Percentiles rank a stretch among this genome's conserved stretches.
Evolutionary conservation across 1,140 invertebrate species (phyloP).

Genomic region (Saxidomus purpurata): DNA sequence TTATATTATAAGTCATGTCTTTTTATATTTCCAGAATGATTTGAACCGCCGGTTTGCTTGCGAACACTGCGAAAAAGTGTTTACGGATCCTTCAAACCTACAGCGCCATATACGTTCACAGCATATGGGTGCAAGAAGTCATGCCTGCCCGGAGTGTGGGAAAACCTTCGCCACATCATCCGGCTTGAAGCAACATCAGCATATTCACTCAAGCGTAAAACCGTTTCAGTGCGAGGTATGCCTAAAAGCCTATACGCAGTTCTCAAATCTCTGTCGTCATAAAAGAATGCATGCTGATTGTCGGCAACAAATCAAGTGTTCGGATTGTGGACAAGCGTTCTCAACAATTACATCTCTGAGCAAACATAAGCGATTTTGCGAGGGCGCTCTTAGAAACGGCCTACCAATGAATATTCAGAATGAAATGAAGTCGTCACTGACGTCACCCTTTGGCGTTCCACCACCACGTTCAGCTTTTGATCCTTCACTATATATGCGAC

Average conservation of each 20-base stretch:
- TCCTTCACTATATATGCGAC: slow-evolving; percentile 72
- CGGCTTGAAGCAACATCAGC: slow-evolving; percentile 99
- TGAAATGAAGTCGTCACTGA: slow-evolving; percentile 59
- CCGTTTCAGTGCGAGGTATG: slow-evolving; percentile 93
- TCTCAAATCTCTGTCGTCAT: slow-evolving; percentile 99
- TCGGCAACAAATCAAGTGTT: slow-evolving; percentile 90
- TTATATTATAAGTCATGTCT: too few species aligned
- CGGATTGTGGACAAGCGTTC: slow-evolving; percentile 96
- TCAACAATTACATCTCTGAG: slow-evolving; percentile 92
- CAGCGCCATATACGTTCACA: slow-evolving; percentile 97
- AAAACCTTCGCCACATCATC: slow-evolving; percentile 99
- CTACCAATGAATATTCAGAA: slow-evolving; percentile 64
- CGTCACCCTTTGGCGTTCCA: slow-evolving; percentile 65
- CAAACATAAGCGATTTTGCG: slow-evolving; percentile 89
- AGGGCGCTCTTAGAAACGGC: slow-evolving; percentile 86
- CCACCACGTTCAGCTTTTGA: slow-evolving; percentile 58
- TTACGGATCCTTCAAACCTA: slow-evolving; percentile 97
- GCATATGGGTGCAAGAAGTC: slow-evolving; percentile 96
- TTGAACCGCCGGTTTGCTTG: slow-evolving; percentile 92
- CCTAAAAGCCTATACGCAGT: slow-evolving; percentile 98
- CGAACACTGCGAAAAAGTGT: slow-evolving; percentile 97
- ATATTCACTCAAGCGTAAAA: slow-evolving; percentile 99
- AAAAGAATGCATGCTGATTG: slow-evolving; percentile 98
- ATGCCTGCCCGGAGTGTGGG: slow-evolving; percentile 98
- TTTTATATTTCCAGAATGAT: slow-evolving; percentile 23